These are phyloP conservation scores for Pachyseris speciosa DNA, from an alignment of 64 coral and sea anemone species.

Conservation along the genomic window DNA sequence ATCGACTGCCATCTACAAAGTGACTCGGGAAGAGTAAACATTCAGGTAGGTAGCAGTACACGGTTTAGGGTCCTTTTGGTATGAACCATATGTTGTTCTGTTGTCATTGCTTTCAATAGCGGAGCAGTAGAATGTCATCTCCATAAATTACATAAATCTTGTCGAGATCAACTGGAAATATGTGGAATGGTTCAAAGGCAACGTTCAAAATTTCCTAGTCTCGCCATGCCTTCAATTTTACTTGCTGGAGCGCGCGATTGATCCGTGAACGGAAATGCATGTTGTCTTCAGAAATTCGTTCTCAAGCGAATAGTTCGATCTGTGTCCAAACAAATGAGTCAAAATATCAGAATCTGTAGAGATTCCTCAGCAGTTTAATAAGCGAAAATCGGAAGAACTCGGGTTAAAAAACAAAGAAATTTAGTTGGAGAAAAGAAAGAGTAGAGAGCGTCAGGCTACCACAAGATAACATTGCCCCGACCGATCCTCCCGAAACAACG, in stretches of 20 bases:
- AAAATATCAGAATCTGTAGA: not conserved
- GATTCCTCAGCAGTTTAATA: not conserved
- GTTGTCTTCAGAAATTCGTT: slow-evolving; percentile 31
- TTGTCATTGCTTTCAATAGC: slow-evolving; percentile 52
- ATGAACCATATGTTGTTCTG: slow-evolving; percentile 48
- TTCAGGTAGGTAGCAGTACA: slow-evolving; percentile 30
- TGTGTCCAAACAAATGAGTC: not conserved
- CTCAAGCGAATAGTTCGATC: slow-evolving; percentile 9
- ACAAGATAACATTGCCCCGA: not conserved
- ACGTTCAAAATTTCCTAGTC: not conserved
- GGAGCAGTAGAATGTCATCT: slow-evolving; percentile 43
- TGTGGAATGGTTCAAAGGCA: not conserved
- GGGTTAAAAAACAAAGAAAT: not conserved
- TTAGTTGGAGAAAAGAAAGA: not conserved
- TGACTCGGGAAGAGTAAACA: slow-evolving; percentile 14
- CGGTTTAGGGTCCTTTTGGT: slow-evolving; percentile 49
- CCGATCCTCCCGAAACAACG: not conserved
- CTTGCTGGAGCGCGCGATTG: not conserved
- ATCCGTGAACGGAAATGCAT: slow-evolving; percentile 17
- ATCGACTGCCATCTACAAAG: not conserved
- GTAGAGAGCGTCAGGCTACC: not conserved
- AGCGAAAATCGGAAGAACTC: not conserved
- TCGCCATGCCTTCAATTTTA: not conserved
- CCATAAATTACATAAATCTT: slow-evolving; percentile 40
- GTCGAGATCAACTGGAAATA: slow-evolving; percentile 11